These are phyloP conservation scores for Sprattus sprattus DNA, from an alignment of 2,113 vertebrate species.

Conservation along the genomic window DNA sequence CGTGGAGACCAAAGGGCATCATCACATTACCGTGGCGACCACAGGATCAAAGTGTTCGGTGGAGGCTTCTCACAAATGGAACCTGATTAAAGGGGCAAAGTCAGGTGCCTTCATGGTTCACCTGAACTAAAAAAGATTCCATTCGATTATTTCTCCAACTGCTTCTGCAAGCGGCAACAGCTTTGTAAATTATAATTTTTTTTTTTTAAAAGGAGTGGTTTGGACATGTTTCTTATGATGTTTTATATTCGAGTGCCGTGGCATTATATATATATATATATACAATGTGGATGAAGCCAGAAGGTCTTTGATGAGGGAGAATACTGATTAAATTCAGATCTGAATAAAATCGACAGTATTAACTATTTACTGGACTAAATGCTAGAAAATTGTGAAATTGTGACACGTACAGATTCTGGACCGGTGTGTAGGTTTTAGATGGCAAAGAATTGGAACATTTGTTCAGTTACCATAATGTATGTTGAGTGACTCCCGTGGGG, in stretches of 20 bases:
- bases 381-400: background rate
- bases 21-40: slow-evolving; percentile 18
- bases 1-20: slow-evolving; percentile 20
- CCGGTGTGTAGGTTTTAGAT: background rate
- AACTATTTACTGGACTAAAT: too few species aligned
- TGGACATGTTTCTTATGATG: background rate
- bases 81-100: slow-evolving; percentile 34
- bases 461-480: background rate
- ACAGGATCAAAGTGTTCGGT: slow-evolving; percentile 40
- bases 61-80: slow-evolving; percentile 24
- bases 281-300: background rate
- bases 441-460: background rate
- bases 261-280: background rate
- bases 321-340: too few species aligned
- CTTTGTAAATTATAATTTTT: background rate
- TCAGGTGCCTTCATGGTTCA: slow-evolving; percentile 23
- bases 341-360: too few species aligned
- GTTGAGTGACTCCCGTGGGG: background rate
- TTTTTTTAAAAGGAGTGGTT: background rate
- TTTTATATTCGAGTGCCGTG: background rate
- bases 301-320: background rate
- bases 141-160: background rate
- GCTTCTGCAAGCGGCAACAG: background rate
- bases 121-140: slow-evolving; percentile 13
- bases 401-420: background rate